Evolutionary conservation across 1,140 invertebrate species (phyloP).

Genomic region (Polyergus mexicanus): DNA sequence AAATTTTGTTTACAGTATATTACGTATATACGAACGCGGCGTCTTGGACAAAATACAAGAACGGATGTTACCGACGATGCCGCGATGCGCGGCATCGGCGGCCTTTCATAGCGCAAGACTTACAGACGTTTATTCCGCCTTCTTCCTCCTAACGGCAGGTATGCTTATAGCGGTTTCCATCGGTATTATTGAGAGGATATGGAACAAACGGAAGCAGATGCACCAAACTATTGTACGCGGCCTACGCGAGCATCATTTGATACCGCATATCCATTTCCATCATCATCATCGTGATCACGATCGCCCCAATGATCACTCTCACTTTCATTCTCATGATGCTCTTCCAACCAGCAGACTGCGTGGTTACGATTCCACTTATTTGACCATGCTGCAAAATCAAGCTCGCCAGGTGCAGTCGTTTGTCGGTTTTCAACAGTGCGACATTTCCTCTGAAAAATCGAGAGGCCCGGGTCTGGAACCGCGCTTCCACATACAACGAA

Average conservation of each 20-base stretch:
- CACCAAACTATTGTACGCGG: slow-evolving; percentile 65
- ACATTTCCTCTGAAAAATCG: not conserved
- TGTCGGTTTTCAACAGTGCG: slow-evolving; percentile 3
- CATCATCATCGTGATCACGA: slow-evolving; percentile 32
- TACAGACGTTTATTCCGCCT: slow-evolving; percentile 84
- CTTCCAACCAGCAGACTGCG: not conserved
- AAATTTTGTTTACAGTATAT: slow-evolving; percentile 75
- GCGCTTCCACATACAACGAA: slow-evolving; percentile 5
- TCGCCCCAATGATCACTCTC: not conserved
- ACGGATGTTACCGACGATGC: slow-evolving; percentile 82
- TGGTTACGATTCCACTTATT: slow-evolving; percentile 6
- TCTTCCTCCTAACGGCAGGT: slow-evolving; percentile 81
- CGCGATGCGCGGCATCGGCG: slow-evolving; percentile 78
- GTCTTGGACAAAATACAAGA: slow-evolving; percentile 81
- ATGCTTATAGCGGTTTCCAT: slow-evolving; percentile 74
- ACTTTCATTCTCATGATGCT: not conserved
- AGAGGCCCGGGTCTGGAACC: not conserved
- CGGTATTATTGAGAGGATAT: slow-evolving; percentile 78
- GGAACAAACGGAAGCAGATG: slow-evolving; percentile 76
- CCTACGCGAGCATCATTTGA: slow-evolving; percentile 60
- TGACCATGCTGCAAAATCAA: slow-evolving; percentile 20
- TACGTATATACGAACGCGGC: slow-evolving; percentile 83
- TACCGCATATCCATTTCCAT: slow-evolving; percentile 54
- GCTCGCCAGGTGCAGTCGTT: slow-evolving; percentile 35
- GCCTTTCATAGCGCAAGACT: slow-evolving; percentile 83